Percentiles rank a stretch among this genome's conserved stretches.
These are phyloP conservation scores for Neolamprologus kungweensis DNA, from an alignment of 2,113 vertebrate species.

Conservation along the genomic window DNA sequence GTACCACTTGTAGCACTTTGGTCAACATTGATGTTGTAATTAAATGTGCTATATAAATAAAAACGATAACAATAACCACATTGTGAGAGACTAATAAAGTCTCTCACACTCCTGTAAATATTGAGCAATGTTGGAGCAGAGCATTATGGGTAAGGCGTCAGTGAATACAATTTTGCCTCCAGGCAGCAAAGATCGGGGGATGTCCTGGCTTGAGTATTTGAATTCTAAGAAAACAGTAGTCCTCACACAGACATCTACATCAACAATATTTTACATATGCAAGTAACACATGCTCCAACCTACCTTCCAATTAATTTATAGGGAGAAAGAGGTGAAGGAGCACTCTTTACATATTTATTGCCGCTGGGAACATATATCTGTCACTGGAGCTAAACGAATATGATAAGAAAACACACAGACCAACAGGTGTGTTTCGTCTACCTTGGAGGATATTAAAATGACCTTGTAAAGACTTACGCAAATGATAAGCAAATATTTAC, in stretches of 20 bases:
- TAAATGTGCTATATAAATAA: neutral
- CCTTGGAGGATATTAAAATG: neutral
- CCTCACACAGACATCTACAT: neutral
- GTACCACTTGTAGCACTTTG: neutral
- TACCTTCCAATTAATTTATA: neutral
- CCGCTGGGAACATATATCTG: neutral
- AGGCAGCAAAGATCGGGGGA: neutral
- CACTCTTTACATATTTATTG: neutral
- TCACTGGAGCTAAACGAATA: neutral
- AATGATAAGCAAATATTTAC: neutral
- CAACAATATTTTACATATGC: neutral
- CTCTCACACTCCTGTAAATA: neutral
- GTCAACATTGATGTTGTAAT: neutral
- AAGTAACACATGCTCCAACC: neutral
- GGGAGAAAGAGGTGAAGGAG: neutral
- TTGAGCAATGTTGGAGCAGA: neutral
- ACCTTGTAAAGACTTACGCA: neutral
- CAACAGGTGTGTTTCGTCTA: neutral
- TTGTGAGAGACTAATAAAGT: neutral
- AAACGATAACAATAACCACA: neutral
- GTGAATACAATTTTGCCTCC: neutral
- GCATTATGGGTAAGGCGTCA: neutral
- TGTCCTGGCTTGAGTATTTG: constrained; percentile 33
- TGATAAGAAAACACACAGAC: neutral
- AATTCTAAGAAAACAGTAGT: constrained; percentile 10